Conservation (phyloP, 2,113 vertebrate genomes). For the Pangasianodon gigas region DNA sequence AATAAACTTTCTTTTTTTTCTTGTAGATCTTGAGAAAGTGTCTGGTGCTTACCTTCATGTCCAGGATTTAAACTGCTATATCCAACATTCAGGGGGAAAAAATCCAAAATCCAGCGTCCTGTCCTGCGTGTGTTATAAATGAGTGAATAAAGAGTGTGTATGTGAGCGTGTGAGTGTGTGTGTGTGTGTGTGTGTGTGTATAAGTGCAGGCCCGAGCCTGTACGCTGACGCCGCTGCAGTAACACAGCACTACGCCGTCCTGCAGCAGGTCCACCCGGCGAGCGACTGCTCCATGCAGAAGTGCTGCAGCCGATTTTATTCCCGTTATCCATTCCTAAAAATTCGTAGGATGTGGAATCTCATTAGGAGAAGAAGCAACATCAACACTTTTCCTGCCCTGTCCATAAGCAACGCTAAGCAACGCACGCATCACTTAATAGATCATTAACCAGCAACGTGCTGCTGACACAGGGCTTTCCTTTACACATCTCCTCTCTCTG, state of each 20-base stretch:
- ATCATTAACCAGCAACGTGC: conserved; percentile 87
- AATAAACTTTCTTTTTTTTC: neutral
- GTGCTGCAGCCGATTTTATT: conserved; percentile 78
- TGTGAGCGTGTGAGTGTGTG: neutral
- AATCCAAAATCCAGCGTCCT: neutral
- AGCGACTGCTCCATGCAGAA: conserved; percentile 69
- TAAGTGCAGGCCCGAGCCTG: neutral
- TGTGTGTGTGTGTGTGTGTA: neutral
- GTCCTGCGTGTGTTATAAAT: neutral
- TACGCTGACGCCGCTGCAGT: neutral
- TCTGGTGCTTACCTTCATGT: conserved; percentile 29
- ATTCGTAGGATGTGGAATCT: conserved; percentile 83
- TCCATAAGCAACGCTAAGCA: conserved; percentile 81
- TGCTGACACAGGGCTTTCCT: conserved; percentile 78
- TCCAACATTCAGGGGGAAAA: neutral
- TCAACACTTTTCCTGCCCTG: conserved; percentile 84
- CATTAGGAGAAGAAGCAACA: conserved; percentile 83
- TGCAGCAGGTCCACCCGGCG: conserved; percentile 48
- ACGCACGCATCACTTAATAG: conserved; percentile 79
- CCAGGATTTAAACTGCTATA: neutral
- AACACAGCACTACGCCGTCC: neutral
- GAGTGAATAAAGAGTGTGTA: neutral
- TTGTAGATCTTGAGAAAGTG: neutral
- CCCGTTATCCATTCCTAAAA: conserved; percentile 83
- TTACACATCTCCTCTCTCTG: conserved; percentile 75